Percentiles rank a stretch among this genome's conserved stretches.
phyloP scores from a whole-genome alignment of 2,888 invertebrate genomes.

The Pollenia labialis region DNA sequence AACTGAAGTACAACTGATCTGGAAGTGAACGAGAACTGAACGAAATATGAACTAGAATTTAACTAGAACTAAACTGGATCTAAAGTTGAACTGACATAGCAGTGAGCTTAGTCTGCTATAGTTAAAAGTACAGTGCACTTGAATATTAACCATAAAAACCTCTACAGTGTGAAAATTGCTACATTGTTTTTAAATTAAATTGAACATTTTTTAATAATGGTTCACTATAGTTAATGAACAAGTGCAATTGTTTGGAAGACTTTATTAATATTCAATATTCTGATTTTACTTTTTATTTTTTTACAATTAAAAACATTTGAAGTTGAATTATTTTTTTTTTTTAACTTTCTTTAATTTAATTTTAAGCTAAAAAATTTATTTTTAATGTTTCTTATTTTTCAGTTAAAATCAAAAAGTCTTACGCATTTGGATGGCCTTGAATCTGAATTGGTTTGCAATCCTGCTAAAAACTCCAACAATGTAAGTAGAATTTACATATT shows the following conservation, averaged over 20 bases:
- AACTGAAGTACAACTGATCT: no score
- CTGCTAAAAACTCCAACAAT: conserved; percentile 74
- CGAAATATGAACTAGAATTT: no score
- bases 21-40: no score
- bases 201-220: no score
- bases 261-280: conserved; percentile 91
- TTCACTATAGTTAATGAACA: conserved; percentile 85
- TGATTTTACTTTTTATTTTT: conserved; percentile 84
- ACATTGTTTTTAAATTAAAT: neutral
- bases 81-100: no score
- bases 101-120: no score
- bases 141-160: neutral
- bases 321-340: conserved; percentile 19
- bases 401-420: conserved; percentile 90
- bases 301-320: neutral
- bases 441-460: conserved; percentile 83
- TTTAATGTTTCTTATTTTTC: conserved; percentile 77
- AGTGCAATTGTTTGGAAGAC: conserved; percentile 90
- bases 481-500: conserved; percentile 59
- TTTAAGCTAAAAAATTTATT: neutral
- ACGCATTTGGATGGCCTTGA: conserved; percentile 89
- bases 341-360: neutral
- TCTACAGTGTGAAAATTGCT: neutral
- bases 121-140: no score
- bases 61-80: no score